Percentiles rank a stretch among this genome's conserved stretches.
Conservation (phyloP, 2,888 invertebrate species). For the Nomada flava region DNA sequence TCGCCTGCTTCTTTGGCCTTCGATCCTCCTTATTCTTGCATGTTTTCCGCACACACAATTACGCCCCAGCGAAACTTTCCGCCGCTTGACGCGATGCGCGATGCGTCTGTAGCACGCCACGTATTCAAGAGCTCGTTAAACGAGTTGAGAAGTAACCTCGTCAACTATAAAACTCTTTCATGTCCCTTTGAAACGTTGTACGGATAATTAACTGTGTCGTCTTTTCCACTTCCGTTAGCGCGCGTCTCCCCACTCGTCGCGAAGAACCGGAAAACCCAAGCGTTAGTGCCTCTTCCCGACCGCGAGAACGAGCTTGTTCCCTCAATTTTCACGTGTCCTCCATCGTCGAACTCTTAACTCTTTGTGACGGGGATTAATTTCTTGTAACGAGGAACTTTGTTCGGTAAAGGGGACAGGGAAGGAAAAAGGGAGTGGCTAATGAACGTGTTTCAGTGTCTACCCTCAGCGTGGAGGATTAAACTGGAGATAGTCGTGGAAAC, state of each 20-base stretch:
- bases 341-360: constrained; percentile 22
- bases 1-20: neutral
- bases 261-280: constrained; percentile 42
- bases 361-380: constrained; percentile 28
- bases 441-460: neutral
- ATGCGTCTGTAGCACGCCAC: constrained; percentile 4
- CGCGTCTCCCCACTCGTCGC: constrained; percentile 30
- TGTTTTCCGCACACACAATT: constrained; percentile 10
- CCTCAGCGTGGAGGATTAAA: neutral
- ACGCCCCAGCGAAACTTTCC: constrained; percentile 20
- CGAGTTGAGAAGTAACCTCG: constrained; percentile 57
- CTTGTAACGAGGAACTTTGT: constrained; percentile 12
- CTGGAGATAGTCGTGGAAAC: neutral
- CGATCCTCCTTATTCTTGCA: neutral
- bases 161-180: constrained; percentile 52
- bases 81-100: constrained; percentile 16
- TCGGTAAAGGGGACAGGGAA: neutral
- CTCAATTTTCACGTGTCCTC: constrained; percentile 25
- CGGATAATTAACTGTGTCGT: constrained; percentile 64
- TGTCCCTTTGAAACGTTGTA: constrained; percentile 58
- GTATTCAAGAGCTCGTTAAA: constrained; percentile 55
- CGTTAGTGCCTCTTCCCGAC: constrained; percentile 35
- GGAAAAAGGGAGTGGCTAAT: neutral
- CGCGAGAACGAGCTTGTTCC: constrained; percentile 28
- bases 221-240: constrained; percentile 57